A percentile compares a stretch with the other conserved stretches of the same genome.
Conservation (phyloP, 2,888 invertebrate genomes). For the Eupithecia insigniata region DNA sequence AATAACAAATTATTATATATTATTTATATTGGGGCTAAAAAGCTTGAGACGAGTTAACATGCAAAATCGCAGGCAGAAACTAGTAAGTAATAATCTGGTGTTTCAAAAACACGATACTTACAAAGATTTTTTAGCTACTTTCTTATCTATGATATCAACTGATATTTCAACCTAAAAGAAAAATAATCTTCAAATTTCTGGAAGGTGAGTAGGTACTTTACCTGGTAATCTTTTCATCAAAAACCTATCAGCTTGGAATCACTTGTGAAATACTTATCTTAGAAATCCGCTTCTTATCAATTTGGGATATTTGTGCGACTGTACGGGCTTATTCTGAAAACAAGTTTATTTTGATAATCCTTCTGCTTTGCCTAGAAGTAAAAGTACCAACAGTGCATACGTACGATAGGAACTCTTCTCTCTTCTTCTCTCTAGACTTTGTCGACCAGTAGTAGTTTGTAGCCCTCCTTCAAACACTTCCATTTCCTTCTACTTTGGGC, state of each 20-base stretch:
- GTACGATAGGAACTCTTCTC: too few species aligned
- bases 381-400: too few species aligned
- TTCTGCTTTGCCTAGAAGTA: too few species aligned
- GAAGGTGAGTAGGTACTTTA: slow-evolving; percentile 19
- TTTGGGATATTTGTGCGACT: slow-evolving; percentile 38
- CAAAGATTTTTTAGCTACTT: neutral
- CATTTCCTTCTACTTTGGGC: too few species aligned
- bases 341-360: neutral
- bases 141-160: neutral
- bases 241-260: slow-evolving; percentile 41
- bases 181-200: slow-evolving; percentile 18
- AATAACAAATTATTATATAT: too few species aligned
- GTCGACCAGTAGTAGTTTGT: too few species aligned
- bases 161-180: slow-evolving; percentile 13
- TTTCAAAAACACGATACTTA: neutral
- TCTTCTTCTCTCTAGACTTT: too few species aligned
- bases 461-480: too few species aligned
- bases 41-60: too few species aligned
- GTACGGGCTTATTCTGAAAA: slow-evolving; percentile 33
- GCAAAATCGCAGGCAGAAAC: too few species aligned
- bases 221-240: slow-evolving; percentile 39
- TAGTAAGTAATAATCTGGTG: neutral
- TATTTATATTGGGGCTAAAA: too few species aligned
- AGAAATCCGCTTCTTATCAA: slow-evolving; percentile 44
- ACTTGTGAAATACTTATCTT: slow-evolving; percentile 43